Conservation (phyloP, 2,113 vertebrate genomes). For the Ciconia maguari region DNA sequence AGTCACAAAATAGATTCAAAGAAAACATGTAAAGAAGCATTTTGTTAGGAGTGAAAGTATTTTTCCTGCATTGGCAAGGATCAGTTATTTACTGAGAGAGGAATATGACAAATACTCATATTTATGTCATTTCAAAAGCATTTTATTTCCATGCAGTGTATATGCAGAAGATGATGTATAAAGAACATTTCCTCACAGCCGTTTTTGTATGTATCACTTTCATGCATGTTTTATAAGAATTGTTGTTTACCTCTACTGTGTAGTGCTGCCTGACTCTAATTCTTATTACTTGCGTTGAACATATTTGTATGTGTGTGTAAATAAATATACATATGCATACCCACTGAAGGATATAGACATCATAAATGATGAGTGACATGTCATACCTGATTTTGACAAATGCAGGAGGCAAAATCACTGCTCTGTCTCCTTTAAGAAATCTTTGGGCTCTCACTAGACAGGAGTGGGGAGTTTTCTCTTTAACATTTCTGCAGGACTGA, state of each 20-base stretch:
- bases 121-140: not conserved
- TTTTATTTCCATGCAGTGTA: not conserved
- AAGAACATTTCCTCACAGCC: not conserved
- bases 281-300: not conserved
- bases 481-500: not conserved
- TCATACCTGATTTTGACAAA: not conserved
- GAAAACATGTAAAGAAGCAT: fast-evolving
- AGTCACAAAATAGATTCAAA: not conserved
- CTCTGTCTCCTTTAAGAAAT: not conserved
- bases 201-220: not conserved
- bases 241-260: not conserved
- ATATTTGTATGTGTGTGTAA: not conserved
- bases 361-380: not conserved
- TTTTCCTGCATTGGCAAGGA: not conserved
- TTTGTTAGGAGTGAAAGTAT: not conserved
- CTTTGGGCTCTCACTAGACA: not conserved
- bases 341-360: not conserved
- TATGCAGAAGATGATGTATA: not conserved
- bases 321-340: not conserved
- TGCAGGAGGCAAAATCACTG: not conserved
- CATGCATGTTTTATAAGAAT: not conserved
- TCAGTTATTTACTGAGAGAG: not conserved
- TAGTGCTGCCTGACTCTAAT: not conserved
- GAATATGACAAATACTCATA: not conserved
- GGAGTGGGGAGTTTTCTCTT: not conserved